Conservation (phyloP, 2,113 vertebrate species). For the Coregonus clupeaformis region DNA sequence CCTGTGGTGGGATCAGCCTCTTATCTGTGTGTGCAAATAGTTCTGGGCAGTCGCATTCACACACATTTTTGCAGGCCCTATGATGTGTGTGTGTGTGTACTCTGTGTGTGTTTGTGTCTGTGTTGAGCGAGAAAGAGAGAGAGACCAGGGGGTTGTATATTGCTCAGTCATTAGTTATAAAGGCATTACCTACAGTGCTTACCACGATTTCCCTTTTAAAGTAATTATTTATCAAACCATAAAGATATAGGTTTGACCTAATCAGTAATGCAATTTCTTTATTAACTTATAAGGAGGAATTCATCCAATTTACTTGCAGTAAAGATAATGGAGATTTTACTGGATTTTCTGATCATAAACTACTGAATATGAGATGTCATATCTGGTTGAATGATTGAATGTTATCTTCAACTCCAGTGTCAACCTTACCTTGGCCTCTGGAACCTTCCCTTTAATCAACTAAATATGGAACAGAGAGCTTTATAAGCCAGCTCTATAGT, state of each 20-base stretch:
- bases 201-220: background rate
- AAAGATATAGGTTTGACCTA: constrained; percentile 5
- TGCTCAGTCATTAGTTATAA: background rate
- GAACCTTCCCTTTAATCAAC: constrained; percentile 6
- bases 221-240: background rate
- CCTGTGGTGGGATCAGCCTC: constrained; percentile 7
- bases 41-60: constrained; percentile 1
- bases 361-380: background rate
- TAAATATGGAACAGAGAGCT: background rate
- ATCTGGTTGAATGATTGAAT: constrained; percentile 10
- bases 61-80: constrained; percentile 8
- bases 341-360: background rate
- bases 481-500: background rate
- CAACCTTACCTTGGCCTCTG: background rate
- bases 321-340: constrained; percentile 12
- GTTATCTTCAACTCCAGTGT: constrained; percentile 11
- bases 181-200: background rate
- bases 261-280: constrained; percentile 16
- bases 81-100: background rate
- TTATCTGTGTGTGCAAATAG: constrained; percentile 19
- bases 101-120: constrained; percentile 8
- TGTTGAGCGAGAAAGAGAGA: background rate
- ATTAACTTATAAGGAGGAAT: constrained; percentile 11
- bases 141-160: background rate
- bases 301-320: constrained; percentile 9